phyloP scores from a whole-genome alignment of 2,888 invertebrate genomes.

The Zaprionus bogoriensis region DNA sequence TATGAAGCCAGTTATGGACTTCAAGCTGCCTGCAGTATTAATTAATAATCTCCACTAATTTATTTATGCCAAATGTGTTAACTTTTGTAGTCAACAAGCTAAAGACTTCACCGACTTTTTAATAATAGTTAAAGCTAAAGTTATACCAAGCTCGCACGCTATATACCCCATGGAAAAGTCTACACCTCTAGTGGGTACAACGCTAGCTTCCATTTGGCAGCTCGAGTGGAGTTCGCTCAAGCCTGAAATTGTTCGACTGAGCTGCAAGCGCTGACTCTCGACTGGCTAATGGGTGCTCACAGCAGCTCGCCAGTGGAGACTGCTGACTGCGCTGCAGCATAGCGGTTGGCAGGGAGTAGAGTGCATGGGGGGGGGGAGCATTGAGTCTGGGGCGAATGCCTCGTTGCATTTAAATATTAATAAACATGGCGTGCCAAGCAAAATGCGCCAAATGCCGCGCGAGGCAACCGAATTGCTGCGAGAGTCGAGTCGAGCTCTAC shows the following conservation, averaged over 20 bases:
- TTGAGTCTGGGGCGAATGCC: constrained; percentile 61
- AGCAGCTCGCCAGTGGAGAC: neutral
- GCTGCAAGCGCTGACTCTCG: constrained; percentile 16
- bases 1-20: too few relatives aligned
- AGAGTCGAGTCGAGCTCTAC: too few relatives aligned
- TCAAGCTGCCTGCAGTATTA: too few relatives aligned
- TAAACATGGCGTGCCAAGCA: constrained; percentile 76
- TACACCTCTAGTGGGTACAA: too few relatives aligned
- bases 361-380: neutral
- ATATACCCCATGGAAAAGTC: too few relatives aligned
- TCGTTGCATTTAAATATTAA: constrained; percentile 79
- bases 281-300: constrained; percentile 3
- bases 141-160: too few relatives aligned
- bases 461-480: constrained; percentile 22
- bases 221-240: constrained; percentile 49
- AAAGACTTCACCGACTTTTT: too few relatives aligned
- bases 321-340: too few relatives aligned
- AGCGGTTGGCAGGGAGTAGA: neutral
- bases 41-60: too few relatives aligned
- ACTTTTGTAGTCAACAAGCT: too few relatives aligned
- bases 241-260: constrained; percentile 70
- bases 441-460: constrained; percentile 65
- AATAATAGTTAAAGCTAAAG: too few relatives aligned
- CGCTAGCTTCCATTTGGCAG: constrained; percentile 33
- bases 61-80: too few relatives aligned